Evolutionary conservation across 2,888 invertebrate genomes (phyloP), one percentile per base, ranked within the genome.

Genomic region (Eilema sororculum): DNA sequence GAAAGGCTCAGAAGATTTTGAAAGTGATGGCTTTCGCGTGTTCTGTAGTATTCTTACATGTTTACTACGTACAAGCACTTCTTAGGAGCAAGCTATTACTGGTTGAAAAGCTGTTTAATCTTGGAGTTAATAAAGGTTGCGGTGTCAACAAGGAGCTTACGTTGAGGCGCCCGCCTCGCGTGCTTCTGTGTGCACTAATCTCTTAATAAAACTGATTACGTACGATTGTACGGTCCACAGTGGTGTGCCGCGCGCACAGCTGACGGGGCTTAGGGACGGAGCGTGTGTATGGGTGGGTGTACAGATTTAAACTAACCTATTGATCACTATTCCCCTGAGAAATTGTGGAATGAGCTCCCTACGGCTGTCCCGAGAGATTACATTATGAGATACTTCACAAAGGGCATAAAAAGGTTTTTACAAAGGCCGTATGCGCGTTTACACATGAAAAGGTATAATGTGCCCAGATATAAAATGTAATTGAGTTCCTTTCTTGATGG

Each of bases 31-130:
- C 61, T 24, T 33, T 10, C 2, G 10, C 58, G 9, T 41, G 41
- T 41, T 24, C 16, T 62, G 37, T 62, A 20, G 16, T 24, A 25
- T 41, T 41, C 20, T 24, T 41, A 25, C 20, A 66, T 41, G 60
- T 67, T 6, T n/a, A n/a, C n/a, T 9, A 9, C n/a, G 60, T 16
- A 33, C 22, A 28, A 61, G 37, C 28, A 28, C 28, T 33, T 52
- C 52, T 67, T 61, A 61, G 52, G 61, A 60, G 52, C 16, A 46
- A 67, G 67, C 30, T 60, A 52, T 61, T 67, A 60, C 52, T 16
- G 46, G 67, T 52, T 61, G 28, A 67, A 52, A 60, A 67, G 60
- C 33, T 61, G 67, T 67, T 30, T 67, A 67, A 67, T 61, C 73
- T 22, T 2, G 30, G 33, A 65, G 62, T 59, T 67, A 68, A 71